Base-by-base conservation (phyloP, 2,888 invertebrate genomes). In the Archips crataeganus region DNA sequence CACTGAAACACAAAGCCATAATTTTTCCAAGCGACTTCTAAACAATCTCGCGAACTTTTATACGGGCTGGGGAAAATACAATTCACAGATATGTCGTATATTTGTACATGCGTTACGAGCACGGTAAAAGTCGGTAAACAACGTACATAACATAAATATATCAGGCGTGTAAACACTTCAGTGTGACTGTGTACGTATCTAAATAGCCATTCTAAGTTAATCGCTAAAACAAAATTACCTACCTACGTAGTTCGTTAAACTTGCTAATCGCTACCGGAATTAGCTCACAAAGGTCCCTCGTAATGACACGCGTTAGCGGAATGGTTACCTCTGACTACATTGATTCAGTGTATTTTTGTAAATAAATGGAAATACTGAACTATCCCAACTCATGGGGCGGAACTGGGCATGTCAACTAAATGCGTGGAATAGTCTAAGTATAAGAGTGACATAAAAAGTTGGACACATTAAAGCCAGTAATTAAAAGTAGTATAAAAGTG, bases 251-350 rank as follows among this genome's bases (percentile, higher is more conserved):
- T 84, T 82, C 79, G 81, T 82, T 83, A 80, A 81, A 82, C 81
- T 82, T 76, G 79, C 80, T 83, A 86, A 84, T 84, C 81, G 82
- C 75, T 74, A 75, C 75, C 79, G 77, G 78, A 84, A 86, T 87
- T 83, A 84, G 80, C 81, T 82, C 79, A 82, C 82, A 80, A 82
- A 84, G 81, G 80, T 80, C 75, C 70, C 72, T 73, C 71, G 65
- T 73, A 76, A 76, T 73, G 69, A 67, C 70, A 57, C 63, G 75
- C 77, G 79, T 80, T 80, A 76, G 77, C 76, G 65, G 74, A 75
- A 82, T 80, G 71, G 59, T 54, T 75, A 76, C 77, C 75, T 74
- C 71, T 74, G 75, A 78, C 78, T 76, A 71, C 76, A 76, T 70
- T 72, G 76, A 76, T 77, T 77, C 63, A 59, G 60, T 71, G 65